phyloP scores from a whole-genome alignment of 2,797 vertebrate species.

The Mormyrops attenuatus region DNA sequence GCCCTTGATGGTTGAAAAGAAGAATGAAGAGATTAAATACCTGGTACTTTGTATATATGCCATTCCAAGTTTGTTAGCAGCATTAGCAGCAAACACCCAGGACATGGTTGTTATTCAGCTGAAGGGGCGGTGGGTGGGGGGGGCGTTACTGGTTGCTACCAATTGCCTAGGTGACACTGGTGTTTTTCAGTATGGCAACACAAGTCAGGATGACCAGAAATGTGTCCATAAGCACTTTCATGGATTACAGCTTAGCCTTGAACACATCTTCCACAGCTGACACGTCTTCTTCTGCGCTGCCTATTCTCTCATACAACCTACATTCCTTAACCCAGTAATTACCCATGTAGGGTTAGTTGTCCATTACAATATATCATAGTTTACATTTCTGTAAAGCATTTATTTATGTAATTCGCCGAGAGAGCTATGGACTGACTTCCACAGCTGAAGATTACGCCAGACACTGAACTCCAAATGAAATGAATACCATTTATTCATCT shows the following conservation, averaged over 20 bases:
- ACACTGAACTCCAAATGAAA: neutral
- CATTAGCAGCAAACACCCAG: neutral
- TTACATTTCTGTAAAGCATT: neutral
- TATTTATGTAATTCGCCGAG: neutral
- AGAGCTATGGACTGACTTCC: neutral
- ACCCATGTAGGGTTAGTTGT: neutral
- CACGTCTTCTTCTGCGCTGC: neutral
- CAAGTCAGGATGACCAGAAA: conserved; percentile 62
- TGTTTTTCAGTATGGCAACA: conserved; percentile 67
- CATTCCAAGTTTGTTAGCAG: neutral
- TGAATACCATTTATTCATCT: neutral
- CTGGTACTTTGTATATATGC: neutral
- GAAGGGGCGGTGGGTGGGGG: conserved; percentile 44
- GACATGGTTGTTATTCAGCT: conserved; percentile 23
- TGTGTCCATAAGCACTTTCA: conserved; percentile 63
- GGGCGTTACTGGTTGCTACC: conserved; percentile 68
- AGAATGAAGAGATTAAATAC: neutral
- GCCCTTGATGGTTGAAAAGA: neutral
- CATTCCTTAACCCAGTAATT: neutral
- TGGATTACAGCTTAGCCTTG: conserved; percentile 58
- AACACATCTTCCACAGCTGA: conserved; percentile 46
- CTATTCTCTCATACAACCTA: neutral
- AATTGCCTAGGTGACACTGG: conserved; percentile 66
- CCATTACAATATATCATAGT: neutral
- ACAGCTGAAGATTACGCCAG: neutral